These are phyloP conservation scores for Helleia helle DNA, from an alignment of 2,888 invertebrate species.

Conservation along the genomic window DNA sequence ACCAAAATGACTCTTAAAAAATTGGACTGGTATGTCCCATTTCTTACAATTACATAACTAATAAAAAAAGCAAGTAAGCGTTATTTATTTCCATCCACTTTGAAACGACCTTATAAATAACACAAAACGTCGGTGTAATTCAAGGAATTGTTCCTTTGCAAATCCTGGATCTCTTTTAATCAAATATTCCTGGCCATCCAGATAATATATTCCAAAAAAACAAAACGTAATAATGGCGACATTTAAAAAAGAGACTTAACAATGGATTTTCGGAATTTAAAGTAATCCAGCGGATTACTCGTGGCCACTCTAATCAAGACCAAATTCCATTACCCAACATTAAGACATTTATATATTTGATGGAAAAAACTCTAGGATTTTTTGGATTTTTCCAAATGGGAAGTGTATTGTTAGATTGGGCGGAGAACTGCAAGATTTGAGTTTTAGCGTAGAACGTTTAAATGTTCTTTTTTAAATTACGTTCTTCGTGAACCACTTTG, in stretches of 20 bases:
- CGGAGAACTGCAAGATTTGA: constrained; percentile 1
- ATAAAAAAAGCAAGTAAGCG: too few species aligned
- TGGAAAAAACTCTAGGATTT: constrained; percentile 13
- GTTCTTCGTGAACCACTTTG: background rate
- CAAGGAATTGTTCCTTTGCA: constrained; percentile 3
- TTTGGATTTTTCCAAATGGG: background rate
- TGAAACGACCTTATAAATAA: background rate
- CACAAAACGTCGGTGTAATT: constrained; percentile 6
- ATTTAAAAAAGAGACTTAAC: constrained; percentile 14
- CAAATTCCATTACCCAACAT: constrained; percentile 22
- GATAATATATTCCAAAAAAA: constrained; percentile 7
- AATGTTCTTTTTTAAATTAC: background rate
- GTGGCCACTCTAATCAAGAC: constrained; percentile 27
- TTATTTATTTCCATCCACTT: too few species aligned
- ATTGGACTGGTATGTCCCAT: too few species aligned
- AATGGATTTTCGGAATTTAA: constrained; percentile 20
- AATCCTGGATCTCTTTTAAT: constrained; percentile 5
- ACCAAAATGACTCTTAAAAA: too few species aligned
- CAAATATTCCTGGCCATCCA: constrained; percentile 3
- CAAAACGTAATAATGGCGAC: constrained; percentile 11
- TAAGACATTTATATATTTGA: constrained; percentile 13
- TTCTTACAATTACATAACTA: too few species aligned
- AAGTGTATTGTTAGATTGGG: constrained; percentile 1
- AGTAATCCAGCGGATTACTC: constrained; percentile 24
- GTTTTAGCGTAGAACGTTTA: background rate